Evolutionary conservation across 2,888 invertebrate genomes (phyloP).

Genomic region (Molorchus minor): DNA sequence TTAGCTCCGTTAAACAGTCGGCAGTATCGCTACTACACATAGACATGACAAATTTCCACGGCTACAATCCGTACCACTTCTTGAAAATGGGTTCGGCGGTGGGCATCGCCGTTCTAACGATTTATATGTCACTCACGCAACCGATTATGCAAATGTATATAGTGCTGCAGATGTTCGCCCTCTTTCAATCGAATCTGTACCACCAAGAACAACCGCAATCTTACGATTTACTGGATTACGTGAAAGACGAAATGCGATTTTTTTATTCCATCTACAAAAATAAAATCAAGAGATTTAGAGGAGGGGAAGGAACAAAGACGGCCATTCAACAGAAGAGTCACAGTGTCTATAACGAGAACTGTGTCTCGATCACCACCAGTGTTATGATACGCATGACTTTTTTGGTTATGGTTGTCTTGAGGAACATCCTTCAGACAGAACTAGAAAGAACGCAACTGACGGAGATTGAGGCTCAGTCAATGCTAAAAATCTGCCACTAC

Average conservation of each 20-base stretch:
- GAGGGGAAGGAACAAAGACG: not conserved
- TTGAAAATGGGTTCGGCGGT: not conserved
- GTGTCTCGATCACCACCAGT: constrained; percentile 17
- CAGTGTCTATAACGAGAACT: constrained; percentile 30
- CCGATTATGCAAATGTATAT: constrained; percentile 15
- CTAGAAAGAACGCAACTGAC: constrained; percentile 17
- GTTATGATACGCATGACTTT: constrained; percentile 33
- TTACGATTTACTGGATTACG: constrained; percentile 27
- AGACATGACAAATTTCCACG: not conserved
- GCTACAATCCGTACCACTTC: not conserved
- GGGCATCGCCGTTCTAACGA: constrained; percentile 9
- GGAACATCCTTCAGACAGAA: constrained; percentile 15
- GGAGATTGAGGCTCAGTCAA: constrained; percentile 27
- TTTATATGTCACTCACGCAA: constrained; percentile 23
- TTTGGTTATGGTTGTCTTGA: constrained; percentile 31
- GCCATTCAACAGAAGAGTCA: constrained; percentile 28
- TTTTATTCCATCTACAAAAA: not conserved
- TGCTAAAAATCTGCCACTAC: constrained; percentile 27
- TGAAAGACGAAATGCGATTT: constrained; percentile 26
- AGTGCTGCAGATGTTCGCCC: constrained; percentile 20
- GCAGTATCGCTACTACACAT: not conserved
- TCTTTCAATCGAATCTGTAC: not conserved
- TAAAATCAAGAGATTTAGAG: not conserved
- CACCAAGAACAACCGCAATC: not conserved
- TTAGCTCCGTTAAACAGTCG: not conserved